Conservation (phyloP, 1,140 invertebrate genomes). For the Palaemon carinicauda region DNA sequence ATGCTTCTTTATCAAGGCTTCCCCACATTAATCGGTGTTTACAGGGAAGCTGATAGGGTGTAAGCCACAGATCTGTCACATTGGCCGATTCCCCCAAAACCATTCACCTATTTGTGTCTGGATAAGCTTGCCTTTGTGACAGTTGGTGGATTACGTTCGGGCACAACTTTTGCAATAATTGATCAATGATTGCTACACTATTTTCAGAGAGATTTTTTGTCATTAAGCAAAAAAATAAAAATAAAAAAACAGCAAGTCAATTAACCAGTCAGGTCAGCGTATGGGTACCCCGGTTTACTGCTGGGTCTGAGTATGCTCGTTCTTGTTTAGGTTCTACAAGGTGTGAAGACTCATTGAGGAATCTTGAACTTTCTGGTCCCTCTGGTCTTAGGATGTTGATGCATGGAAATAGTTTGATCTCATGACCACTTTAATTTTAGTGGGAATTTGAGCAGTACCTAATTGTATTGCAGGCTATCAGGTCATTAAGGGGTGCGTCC, state of each 20-base stretch:
- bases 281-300: not conserved
- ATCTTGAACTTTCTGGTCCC: no score
- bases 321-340: no score
- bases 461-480: no score
- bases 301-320: no score
- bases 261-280: conserved; percentile 31
- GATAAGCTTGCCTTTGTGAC: conserved; percentile 20
- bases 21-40: conserved; percentile 40
- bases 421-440: no score
- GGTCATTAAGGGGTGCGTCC: no score
- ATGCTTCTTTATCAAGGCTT: conserved; percentile 54
- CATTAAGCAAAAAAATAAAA: conserved; percentile 36
- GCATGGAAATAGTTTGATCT: no score
- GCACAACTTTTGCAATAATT: conserved; percentile 55
- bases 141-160: conserved; percentile 32
- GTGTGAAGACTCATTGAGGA: no score
- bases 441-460: no score
- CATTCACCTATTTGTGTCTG: not conserved
- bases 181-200: conserved; percentile 49
- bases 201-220: conserved; percentile 51
- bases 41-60: conserved; percentile 47
- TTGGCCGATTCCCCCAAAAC: not conserved
- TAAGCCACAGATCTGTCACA: conserved; percentile 15
- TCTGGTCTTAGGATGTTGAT: no score
- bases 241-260: conserved; percentile 42